phyloP scores from a whole-genome alignment of 1,140 invertebrate species.

The Heliconius congener region DNA sequence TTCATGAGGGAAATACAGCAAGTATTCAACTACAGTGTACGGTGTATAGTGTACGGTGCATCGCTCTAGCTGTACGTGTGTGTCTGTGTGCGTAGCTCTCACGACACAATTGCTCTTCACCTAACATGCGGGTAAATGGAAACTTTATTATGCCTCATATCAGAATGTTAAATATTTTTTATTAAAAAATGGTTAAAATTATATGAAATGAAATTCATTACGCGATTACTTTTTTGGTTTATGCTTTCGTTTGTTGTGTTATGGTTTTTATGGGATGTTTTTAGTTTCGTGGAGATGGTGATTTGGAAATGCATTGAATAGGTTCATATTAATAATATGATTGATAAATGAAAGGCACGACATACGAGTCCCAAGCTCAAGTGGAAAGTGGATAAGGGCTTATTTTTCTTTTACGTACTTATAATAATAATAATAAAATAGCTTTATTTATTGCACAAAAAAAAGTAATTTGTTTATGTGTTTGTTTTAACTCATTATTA shows the following conservation, averaged over 20 bases:
- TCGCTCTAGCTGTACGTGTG: no score
- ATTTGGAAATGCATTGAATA: no score
- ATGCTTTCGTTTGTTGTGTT: background rate
- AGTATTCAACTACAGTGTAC: background rate
- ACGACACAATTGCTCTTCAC: conserved; percentile 1
- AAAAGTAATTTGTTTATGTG: no score
- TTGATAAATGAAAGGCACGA: no score
- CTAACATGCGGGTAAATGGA: conserved; percentile 2
- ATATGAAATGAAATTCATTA: background rate
- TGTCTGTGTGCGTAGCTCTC: background rate
- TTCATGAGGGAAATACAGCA: background rate
- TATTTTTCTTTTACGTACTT: no score
- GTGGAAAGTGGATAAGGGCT: no score
- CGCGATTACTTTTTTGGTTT: background rate
- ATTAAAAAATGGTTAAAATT: background rate
- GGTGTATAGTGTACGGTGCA: no score
- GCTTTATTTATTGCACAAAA: no score
- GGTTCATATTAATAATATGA: no score
- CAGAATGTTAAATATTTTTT: background rate
- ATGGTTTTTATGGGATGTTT: background rate
- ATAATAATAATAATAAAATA: no score
- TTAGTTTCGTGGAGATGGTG: background rate
- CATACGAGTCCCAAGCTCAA: no score
- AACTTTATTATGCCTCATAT: background rate
- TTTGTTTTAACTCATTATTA: no score